Evolutionary conservation across 2,797 vertebrate species (phyloP).

Genomic region (Staurois parvus): DNA sequence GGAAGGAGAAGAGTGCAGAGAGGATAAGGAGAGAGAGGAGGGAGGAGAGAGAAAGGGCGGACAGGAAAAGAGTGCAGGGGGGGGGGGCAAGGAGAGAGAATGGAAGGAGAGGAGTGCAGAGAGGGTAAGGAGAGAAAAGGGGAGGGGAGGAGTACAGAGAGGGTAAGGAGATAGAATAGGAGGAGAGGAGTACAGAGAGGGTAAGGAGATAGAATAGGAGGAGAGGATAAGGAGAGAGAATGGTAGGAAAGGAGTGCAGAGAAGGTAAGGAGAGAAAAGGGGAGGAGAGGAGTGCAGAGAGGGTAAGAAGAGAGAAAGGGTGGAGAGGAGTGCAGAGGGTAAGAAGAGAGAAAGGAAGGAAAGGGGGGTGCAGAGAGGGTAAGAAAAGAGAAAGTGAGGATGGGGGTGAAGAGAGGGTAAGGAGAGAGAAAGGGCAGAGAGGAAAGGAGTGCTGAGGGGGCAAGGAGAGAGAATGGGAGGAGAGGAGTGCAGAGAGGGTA

Average conservation of each 20-base stretch:
- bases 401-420: too few relatives aligned
- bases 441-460: not conserved
- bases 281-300: not conserved
- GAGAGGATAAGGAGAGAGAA: not conserved
- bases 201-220: not conserved
- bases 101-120: not conserved
- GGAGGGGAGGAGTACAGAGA: not conserved
- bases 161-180: too few relatives aligned
- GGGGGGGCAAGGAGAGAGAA: not conserved
- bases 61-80: not conserved
- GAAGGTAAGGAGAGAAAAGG: not conserved
- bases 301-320: too few relatives aligned
- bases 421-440: too few relatives aligned
- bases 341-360: not conserved
- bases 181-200: not conserved
- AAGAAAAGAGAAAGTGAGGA: not conserved
- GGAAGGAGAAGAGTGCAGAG: not conserved
- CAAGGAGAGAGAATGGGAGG: not conserved
- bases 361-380: not conserved
- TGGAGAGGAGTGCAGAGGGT: not conserved
- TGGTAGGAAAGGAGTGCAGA: not conserved
- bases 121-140: not conserved
- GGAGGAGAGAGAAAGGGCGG: too few relatives aligned
- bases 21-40: too few relatives aligned
- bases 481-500: not conserved